Base-by-base conservation (phyloP, 2,113 vertebrate genomes). In the Atlantisia rogersi region DNA sequence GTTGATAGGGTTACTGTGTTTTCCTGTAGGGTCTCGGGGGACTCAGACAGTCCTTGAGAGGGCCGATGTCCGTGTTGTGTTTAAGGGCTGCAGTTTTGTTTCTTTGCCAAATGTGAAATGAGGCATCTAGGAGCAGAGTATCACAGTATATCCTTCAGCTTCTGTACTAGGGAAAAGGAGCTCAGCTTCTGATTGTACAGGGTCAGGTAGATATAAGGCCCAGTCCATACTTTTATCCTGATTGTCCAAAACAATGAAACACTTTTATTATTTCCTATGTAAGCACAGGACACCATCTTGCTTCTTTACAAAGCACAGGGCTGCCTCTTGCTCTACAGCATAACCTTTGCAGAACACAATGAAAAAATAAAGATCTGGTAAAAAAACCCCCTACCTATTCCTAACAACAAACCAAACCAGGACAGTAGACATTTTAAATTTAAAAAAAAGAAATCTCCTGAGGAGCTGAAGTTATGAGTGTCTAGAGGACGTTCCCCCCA, bases 61-160 rank as follows among this genome's bases (percentile, higher is more conserved):
- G 26, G 9, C 12, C 19, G 39, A 14, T 0, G 1, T 26, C 48
- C 1, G 0, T 55, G 8, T 46, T 86, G 60, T 39, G 19, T 80
- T 83, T 70, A 62, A 65, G 42, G n/a, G 13, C 37, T 83, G 40
- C 31, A 20, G 25, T 50, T 83, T 32, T 68, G 15, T 28, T 52
- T 67, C 59, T n/a, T 75, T 52, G 29, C 11, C 10, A 4, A 75
- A 76, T 26, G 16, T 70, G 28, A 81, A 80, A 67, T 24, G 12
- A 88, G 40, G 37, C 58, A 2, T 86, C 55, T 83, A 63, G 75
- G 39, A 78, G 35, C 11, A 83, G 19, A 6, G 6, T 44, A 56
- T 10, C 2, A 2, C 42, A 56, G 7, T 46, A 4, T 32, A 35
- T 19, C 19, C 31, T n/a, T 80, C 42, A 85, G 32, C 37, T 73